Evolutionary conservation across 1,140 invertebrate genomes (phyloP).

Genomic region (Drosophila albomicans): DNA sequence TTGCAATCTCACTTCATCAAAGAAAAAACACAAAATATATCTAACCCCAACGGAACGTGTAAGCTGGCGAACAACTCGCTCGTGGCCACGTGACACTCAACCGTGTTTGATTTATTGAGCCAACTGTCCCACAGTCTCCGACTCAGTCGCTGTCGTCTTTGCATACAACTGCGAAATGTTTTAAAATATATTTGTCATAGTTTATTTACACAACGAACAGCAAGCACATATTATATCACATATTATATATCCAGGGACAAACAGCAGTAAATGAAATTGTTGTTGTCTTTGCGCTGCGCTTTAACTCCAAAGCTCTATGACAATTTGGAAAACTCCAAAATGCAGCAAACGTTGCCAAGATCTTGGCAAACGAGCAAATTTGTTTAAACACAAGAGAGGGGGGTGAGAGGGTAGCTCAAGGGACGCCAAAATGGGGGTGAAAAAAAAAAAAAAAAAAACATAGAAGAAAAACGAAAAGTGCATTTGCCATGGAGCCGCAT

Average conservation of each 20-base stretch:
- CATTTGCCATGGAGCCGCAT: conserved; percentile 28
- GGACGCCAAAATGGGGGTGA: not conserved
- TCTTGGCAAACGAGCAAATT: conserved; percentile 17
- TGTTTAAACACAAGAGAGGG: conserved; percentile 12
- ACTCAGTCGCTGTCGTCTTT: no score
- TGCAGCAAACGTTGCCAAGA: conserved; percentile 17
- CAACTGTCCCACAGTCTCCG: not conserved
- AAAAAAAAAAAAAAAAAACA: no score
- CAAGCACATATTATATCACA: no score
- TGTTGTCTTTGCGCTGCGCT: not conserved
- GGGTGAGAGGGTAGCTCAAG: not conserved
- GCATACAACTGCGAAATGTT: not conserved
- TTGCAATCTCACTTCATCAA: no score
- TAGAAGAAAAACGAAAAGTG: not conserved
- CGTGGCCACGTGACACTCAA: not conserved
- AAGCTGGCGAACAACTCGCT: no score
- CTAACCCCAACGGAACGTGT: no score
- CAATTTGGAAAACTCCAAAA: conserved; percentile 3
- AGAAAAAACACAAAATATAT: no score
- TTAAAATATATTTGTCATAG: conserved; percentile 13
- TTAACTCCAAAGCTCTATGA: conserved; percentile 4
- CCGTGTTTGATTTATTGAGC: not conserved
- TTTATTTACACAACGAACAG: not conserved
- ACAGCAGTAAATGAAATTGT: conserved; percentile 10
- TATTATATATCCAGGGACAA: not conserved